Percentiles rank a stretch among this genome's conserved stretches.
Conservation (phyloP, 2,797 vertebrate genomes). For the Taenioides sp. region DNA sequence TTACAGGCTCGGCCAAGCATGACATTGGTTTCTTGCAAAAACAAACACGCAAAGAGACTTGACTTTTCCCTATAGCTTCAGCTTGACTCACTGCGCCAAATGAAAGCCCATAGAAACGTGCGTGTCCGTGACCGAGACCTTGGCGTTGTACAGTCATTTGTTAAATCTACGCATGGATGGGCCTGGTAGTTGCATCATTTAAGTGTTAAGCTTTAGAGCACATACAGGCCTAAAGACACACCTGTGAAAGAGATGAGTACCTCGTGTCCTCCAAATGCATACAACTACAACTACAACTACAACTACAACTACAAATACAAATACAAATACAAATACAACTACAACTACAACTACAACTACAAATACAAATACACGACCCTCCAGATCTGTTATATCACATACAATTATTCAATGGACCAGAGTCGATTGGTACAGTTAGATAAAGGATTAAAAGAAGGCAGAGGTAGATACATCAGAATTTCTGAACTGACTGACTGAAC, state of each 20-base stretch:
- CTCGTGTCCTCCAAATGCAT: background rate
- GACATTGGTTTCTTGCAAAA: conserved; percentile 42
- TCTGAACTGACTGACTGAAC: conserved; percentile 42
- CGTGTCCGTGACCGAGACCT: conserved; percentile 29
- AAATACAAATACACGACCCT: background rate
- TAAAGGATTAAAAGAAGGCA: conserved; percentile 43
- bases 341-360: background rate
- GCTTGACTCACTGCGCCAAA: conserved; percentile 45
- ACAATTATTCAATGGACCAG: conserved; percentile 54
- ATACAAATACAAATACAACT: background rate
- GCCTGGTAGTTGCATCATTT: conserved; percentile 26
- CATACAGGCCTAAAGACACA: background rate
- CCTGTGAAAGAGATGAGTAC: conserved; percentile 7
- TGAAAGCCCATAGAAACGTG: conserved; percentile 39
- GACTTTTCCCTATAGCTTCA: conserved; percentile 12
- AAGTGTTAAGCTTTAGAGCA: conserved; percentile 6
- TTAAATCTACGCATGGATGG: conserved; percentile 18
- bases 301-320: too few relatives aligned
- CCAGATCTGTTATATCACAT: conserved; percentile 45
- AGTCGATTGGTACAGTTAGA: conserved; percentile 45
- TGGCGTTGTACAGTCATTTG: conserved; percentile 34
- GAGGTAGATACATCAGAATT: background rate
- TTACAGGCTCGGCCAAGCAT: conserved; percentile 41
- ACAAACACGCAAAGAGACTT: conserved; percentile 44
- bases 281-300: background rate